A percentile compares a stretch with the other conserved stretches of the same genome.
Conservation (phyloP, 37 sponge, comb jelly and placozoan genomes). For the Hexactinellida sp. region DNA sequence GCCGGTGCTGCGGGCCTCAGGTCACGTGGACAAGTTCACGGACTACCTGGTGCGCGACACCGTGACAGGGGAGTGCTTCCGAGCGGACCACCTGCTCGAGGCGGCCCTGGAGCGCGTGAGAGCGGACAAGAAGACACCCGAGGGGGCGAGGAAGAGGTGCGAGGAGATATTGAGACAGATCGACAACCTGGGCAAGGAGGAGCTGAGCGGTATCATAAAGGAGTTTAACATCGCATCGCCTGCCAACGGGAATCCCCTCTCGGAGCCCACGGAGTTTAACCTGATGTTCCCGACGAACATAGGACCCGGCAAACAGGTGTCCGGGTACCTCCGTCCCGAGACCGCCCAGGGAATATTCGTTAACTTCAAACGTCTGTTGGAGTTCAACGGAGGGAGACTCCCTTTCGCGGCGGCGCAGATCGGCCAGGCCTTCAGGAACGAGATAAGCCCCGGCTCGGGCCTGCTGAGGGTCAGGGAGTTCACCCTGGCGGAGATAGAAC, state of each 20-base stretch:
- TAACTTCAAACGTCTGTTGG: slow-evolving; percentile 85
- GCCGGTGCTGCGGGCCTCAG: slow-evolving; percentile 73
- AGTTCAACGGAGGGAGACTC: slow-evolving; percentile 86
- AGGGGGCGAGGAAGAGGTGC: slow-evolving; percentile 49
- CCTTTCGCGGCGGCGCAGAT: slow-evolving; percentile 96
- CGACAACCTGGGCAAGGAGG: slow-evolving; percentile 50
- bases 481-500: slow-evolving; percentile 91
- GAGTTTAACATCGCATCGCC: slow-evolving; percentile 66
- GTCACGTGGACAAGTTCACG: slow-evolving; percentile 82
- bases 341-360: slow-evolving; percentile 99
- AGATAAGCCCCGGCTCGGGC: slow-evolving; percentile 90
- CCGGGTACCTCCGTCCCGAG: slow-evolving; percentile 84
- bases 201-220: slow-evolving; percentile 50
- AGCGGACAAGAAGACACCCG: slow-evolving; percentile 41
- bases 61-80: slow-evolving; percentile 77
- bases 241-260: slow-evolving; percentile 54
- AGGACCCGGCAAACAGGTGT: slow-evolving; percentile 65
- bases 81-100: slow-evolving; percentile 85
- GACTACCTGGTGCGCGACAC: slow-evolving; percentile 93
- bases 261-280: slow-evolving; percentile 76
- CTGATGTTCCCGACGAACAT: slow-evolving; percentile 90
- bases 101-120: slow-evolving; percentile 46
- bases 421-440: slow-evolving; percentile 89
- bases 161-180: slow-evolving; percentile 40
- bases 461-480: slow-evolving; percentile 84